A percentile compares a stretch with the other conserved stretches of the same genome.
These are phyloP conservation scores for Stylophora pistillata DNA, from an alignment of 64 coral and sea anemone species.

Conservation along the genomic window DNA sequence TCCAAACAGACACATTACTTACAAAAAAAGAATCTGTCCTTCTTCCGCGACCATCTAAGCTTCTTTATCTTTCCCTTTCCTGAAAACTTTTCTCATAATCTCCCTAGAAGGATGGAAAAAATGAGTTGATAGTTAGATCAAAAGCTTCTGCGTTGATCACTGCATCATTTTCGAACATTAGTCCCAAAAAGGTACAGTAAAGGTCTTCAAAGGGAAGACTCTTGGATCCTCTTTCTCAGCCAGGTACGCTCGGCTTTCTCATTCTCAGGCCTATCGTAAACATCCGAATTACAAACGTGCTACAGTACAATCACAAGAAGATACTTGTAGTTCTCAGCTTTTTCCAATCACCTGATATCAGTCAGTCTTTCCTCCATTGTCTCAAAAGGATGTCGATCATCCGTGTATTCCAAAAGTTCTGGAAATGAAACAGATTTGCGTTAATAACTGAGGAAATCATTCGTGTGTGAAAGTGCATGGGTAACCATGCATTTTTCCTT, in stretches of 20 bases:
- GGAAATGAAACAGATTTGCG: not conserved
- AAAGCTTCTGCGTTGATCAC: too few species aligned
- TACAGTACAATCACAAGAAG: too few species aligned
- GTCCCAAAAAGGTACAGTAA: too few species aligned
- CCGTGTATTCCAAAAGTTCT: constrained; percentile 90
- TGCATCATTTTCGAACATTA: too few species aligned
- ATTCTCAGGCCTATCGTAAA: too few species aligned
- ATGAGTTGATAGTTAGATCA: too few species aligned
- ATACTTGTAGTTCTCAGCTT: too few species aligned
- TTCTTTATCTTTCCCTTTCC: constrained; percentile 13
- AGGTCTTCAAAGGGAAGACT: not conserved
- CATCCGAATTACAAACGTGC: too few species aligned
- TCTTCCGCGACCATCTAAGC: not conserved
- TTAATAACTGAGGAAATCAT: not conserved
- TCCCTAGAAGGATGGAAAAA: not conserved
- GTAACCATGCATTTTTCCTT: too few species aligned
- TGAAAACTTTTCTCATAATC: constrained; percentile 30
- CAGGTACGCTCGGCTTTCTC: too few species aligned
- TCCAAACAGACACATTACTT: not conserved
- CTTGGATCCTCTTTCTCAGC: not conserved
- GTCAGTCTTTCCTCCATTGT: constrained; percentile 79
- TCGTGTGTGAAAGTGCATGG: too few species aligned
- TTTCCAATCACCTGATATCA: constrained; percentile 51
- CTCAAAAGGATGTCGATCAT: constrained; percentile 83
- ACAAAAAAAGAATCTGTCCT: not conserved